phyloP scores from a whole-genome alignment of 2,113 vertebrate species.

The Calypte anna region DNA sequence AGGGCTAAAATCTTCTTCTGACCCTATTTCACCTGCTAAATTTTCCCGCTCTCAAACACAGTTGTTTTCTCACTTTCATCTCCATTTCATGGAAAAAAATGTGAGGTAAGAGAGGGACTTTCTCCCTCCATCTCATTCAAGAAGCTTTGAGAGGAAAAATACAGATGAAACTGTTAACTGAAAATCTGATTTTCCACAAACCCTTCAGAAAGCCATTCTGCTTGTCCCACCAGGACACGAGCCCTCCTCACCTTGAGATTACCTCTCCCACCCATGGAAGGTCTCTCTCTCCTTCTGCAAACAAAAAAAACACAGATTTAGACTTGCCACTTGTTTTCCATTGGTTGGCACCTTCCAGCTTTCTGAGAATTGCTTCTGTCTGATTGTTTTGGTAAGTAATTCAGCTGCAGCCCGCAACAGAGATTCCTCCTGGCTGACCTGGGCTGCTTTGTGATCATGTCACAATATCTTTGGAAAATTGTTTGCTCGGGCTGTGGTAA shows the following conservation, averaged over 20 bases:
- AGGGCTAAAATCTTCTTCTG: background rate
- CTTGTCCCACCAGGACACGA: background rate
- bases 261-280: background rate
- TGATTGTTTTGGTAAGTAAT: conserved; percentile 35
- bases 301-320: background rate
- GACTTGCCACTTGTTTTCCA: background rate
- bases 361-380: conserved; percentile 24
- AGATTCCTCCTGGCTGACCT: background rate
- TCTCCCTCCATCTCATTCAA: background rate
- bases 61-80: background rate
- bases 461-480: conserved; percentile 44
- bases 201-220: background rate
- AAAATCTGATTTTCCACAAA: background rate
- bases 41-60: background rate
- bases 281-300: background rate
- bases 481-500: conserved; percentile 6
- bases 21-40: background rate
- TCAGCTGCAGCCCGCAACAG: conserved; percentile 47
- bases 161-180: background rate
- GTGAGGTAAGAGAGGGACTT: background rate
- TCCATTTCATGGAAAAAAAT: background rate
- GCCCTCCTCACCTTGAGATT: background rate
- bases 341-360: conserved; percentile 37
- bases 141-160: background rate
- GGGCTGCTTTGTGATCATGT: conserved; percentile 67